Percentiles rank a stretch among this genome's conserved stretches.
phyloP scores from a whole-genome alignment of 2,113 vertebrate genomes.

The Leptodactylus fuscus region DNA sequence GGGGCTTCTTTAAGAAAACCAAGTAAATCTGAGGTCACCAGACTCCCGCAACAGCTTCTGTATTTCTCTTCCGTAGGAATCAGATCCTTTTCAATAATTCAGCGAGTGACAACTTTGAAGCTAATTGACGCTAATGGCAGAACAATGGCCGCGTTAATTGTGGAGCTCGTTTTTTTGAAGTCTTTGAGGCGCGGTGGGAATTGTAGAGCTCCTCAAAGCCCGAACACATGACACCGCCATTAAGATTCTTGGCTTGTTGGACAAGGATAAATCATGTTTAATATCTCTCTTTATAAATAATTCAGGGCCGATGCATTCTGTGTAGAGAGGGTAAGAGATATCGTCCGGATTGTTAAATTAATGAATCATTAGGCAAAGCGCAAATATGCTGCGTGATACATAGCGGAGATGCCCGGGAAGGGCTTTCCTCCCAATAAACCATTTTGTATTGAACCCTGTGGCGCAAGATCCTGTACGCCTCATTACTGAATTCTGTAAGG shows the following conservation, averaged over 20 bases:
- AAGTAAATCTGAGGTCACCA: too few relatives aligned
- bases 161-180: constrained; percentile 22
- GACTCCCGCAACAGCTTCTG: background rate
- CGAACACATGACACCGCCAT: background rate
- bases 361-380: constrained; percentile 4
- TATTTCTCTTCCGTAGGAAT: constrained; percentile 6
- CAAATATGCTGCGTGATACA: background rate
- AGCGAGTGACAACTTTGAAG: constrained; percentile 35
- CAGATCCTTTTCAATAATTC: constrained; percentile 50
- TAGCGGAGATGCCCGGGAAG: background rate
- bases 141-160: constrained; percentile 42
- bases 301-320: background rate
- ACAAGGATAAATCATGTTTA: constrained; percentile 43
- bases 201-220: background rate
- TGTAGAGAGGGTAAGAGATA: background rate
- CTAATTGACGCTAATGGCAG: constrained; percentile 47
- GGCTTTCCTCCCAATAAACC: background rate
- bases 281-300: constrained; percentile 28
- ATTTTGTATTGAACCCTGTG: background rate
- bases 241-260: constrained; percentile 31
- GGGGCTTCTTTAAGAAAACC: background rate
- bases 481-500: too few relatives aligned
- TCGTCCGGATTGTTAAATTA: background rate
- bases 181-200: background rate
- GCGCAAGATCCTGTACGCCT: background rate